Base-by-base conservation (phyloP, 2,797 vertebrate genomes). In the Gymnothorax javanicus region DNA sequence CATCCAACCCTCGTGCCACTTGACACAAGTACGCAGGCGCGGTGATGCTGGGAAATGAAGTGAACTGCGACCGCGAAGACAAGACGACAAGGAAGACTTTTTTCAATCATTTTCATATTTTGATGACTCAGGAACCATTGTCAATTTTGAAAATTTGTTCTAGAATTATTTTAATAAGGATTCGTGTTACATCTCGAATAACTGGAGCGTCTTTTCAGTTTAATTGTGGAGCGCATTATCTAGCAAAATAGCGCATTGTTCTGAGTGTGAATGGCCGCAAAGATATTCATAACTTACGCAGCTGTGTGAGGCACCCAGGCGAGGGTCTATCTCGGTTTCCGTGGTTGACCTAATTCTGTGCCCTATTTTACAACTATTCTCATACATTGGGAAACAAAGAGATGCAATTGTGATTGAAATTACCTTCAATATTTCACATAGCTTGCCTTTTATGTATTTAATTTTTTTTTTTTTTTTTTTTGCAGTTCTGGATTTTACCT, bases 41-140 rank as follows among this genome's bases (percentile, higher is more conserved):
- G 15, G 2, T 1, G 25, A 64, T 92, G 89, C 15, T 95, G 96
- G 96, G 95, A 92, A 93, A 54, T 94, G 94, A 9, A 88, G 94
- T 96, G 91, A 84, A 60, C 23, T 83, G 20, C 81, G 20, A 11
- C 33, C 33, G 11, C 20, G 4, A 23, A 81, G 25, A 27, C 13
- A 83, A 3, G 50, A 8, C 77, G 4, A 81, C 17, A 23, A 56
- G 20, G 5, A 17, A 50, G 15, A 2, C 33, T 62, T 7, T 64
- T 64, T n/a, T 67, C 5, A 67, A 67, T 23, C 20, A 20, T 8
- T 67, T 67, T n/a, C 64, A 67, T 25, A 60, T 6, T 43, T 43
- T 43, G 2, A 43, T 43, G 2, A 43, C 33, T 43, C 33, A 43
- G 33, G 33, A 43, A 43, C 33, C 33, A 43, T 43, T 7, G 64